phyloP scores from a whole-genome alignment of 2,113 vertebrate genomes.

The Maccullochella peelii region DNA sequence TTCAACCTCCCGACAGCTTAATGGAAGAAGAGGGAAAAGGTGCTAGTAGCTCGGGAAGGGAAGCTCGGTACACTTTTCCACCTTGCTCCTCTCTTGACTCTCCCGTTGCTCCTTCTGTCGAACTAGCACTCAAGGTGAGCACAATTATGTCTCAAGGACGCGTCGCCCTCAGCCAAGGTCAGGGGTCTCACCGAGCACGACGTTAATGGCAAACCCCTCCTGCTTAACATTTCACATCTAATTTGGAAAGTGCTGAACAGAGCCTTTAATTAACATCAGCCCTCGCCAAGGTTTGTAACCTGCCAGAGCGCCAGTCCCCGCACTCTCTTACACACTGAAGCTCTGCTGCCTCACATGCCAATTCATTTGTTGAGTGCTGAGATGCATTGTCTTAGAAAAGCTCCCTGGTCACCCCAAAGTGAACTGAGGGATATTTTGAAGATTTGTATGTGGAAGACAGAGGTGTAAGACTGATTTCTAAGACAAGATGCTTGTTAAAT shows the following conservation, averaged over 20 bases:
- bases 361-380: constrained; percentile 61
- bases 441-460: constrained; percentile 34
- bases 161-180: constrained; percentile 53
- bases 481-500: constrained; percentile 35
- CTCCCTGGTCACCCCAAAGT: constrained; percentile 29
- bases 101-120: constrained; percentile 24
- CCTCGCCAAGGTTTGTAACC: constrained; percentile 58
- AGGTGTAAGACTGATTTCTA: constrained; percentile 27
- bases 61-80: constrained; percentile 6
- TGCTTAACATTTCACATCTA: constrained; percentile 78
- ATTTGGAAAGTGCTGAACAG: constrained; percentile 77
- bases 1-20: constrained; percentile 54
- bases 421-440: constrained; percentile 43
- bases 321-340: constrained; percentile 3
- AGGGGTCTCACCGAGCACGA: constrained; percentile 31
- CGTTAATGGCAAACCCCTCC: constrained; percentile 59
- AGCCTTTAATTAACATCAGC: constrained; percentile 76
- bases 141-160: constrained; percentile 77
- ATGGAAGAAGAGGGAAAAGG: constrained; percentile 40
- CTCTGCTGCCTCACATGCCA: constrained; percentile 33
- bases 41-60: constrained; percentile 25
- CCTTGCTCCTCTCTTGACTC: constrained; percentile 26
- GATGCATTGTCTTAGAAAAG: constrained; percentile 35
- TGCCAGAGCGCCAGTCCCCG: constrained; percentile 7
- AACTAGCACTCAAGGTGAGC: constrained; percentile 61